A percentile compares a stretch with the other conserved stretches of the same genome.
phyloP scores from a whole-genome alignment of 2,113 vertebrate species.

The Amphiprion percula region DNA sequence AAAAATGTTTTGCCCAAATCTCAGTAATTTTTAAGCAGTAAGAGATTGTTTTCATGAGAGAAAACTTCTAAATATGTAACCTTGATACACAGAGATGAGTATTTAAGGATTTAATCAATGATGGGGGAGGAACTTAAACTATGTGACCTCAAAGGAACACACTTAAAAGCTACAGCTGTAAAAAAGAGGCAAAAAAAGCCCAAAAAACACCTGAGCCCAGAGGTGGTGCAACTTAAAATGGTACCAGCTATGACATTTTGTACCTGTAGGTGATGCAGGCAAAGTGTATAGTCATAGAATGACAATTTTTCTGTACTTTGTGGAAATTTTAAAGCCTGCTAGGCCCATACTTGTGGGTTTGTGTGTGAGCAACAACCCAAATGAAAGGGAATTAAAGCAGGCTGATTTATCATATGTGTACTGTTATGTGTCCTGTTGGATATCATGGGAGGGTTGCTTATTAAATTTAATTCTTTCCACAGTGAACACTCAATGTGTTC shows the following conservation, averaged over 20 bases:
- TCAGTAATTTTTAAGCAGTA: too few relatives aligned
- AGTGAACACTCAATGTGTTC: not conserved
- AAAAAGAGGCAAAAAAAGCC: not conserved
- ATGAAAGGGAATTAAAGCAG: not conserved
- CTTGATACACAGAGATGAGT: too few relatives aligned
- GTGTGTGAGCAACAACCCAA: not conserved
- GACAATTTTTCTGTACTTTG: not conserved
- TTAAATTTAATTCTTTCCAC: not conserved
- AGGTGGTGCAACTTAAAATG: not conserved
- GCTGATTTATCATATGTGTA: not conserved
- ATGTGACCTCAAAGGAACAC: not conserved
- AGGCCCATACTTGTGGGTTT: not conserved
- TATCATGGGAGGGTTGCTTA: not conserved
- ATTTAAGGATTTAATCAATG: too few relatives aligned
- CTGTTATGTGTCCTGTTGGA: not conserved
- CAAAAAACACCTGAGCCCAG: not conserved
- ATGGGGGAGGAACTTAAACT: too few relatives aligned
- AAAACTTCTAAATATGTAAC: too few relatives aligned
- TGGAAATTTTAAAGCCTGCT: not conserved
- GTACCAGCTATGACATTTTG: not conserved
- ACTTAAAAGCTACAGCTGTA: not conserved
- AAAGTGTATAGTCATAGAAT: not conserved
- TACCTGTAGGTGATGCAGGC: not conserved
- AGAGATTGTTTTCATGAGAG: too few relatives aligned
- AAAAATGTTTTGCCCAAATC: too few relatives aligned